phyloP scores from a whole-genome alignment of 2,797 vertebrate species.

The Garrulus glandarius region DNA sequence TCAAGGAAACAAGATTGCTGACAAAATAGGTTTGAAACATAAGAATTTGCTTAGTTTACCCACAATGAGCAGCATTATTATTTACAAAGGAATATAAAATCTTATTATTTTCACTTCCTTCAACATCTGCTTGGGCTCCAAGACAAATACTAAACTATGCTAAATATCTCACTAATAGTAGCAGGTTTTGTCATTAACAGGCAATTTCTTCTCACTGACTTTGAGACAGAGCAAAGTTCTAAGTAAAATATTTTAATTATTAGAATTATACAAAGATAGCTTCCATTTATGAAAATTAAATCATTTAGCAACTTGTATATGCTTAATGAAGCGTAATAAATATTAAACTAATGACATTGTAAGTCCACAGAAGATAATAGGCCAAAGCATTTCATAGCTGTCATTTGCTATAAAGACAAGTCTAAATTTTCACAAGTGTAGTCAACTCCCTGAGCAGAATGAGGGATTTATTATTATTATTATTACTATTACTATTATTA shows the following conservation, averaged over 20 bases:
- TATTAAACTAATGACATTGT: slow-evolving; percentile 53
- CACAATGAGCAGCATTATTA: not conserved
- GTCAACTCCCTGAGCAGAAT: slow-evolving; percentile 1
- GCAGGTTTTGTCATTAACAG: not conserved
- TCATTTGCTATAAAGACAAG: not conserved
- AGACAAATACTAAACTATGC: not conserved
- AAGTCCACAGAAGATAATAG: slow-evolving; percentile 24
- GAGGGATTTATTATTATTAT: not conserved
- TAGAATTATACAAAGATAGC: slow-evolving; percentile 27
- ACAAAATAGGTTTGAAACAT: not conserved
- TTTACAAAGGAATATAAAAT: not conserved
- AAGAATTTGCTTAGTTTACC: not conserved
- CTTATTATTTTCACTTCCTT: not conserved
- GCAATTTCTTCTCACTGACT: not conserved
- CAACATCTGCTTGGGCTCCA: not conserved
- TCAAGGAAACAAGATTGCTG: not conserved
- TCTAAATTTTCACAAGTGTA: not conserved
- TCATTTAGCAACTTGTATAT: slow-evolving; percentile 26
- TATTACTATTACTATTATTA: not conserved
- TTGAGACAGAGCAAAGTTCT: not conserved
- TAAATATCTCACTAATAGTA: not conserved
- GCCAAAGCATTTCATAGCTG: slow-evolving; percentile 16
- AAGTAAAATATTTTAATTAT: slow-evolving; percentile 24
- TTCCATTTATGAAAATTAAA: slow-evolving; percentile 46
- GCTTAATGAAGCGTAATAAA: slow-evolving; percentile 55